Conservation (phyloP, 1,140 invertebrate species). For the Drosophila mayri region DNA sequence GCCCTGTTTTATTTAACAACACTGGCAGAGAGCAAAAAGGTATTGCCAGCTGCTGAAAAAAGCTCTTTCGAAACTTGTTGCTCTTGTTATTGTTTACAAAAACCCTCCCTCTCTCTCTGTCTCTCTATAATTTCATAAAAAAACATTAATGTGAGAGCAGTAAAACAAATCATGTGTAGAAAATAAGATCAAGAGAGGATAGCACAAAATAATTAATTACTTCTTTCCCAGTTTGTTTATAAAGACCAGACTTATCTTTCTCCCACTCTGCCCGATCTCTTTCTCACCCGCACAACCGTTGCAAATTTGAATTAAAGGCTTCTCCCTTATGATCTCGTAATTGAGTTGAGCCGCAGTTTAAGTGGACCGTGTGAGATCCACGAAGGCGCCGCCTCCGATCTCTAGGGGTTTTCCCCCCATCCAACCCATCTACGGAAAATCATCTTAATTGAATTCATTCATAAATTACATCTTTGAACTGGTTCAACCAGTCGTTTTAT, state of each 20-base stretch:
- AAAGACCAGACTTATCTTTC: neutral
- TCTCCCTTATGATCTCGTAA: conserved; percentile 48
- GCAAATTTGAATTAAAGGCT: conserved; percentile 53
- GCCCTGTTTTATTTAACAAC: conserved; percentile 31
- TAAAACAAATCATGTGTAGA: conserved; percentile 1
- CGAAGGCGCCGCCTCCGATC: conserved; percentile 6
- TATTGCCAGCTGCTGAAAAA: conserved; percentile 34
- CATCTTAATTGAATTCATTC: conserved; percentile 80
- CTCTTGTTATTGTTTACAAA: conserved; percentile 46
- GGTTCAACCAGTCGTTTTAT: conserved; percentile 33
- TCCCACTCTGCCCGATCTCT: neutral
- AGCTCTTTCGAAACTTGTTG: conserved; percentile 43
- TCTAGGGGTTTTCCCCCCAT: conserved; percentile 28
- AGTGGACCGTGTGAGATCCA: conserved; percentile 58
- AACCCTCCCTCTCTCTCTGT: neutral
- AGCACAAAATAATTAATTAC: neutral
- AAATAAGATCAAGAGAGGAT: conserved; percentile 1
- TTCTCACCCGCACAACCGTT: conserved; percentile 27
- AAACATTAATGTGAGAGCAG: neutral
- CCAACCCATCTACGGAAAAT: conserved; percentile 24
- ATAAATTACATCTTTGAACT: conserved; percentile 66
- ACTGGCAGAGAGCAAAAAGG: conserved; percentile 28
- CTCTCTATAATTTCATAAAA: neutral
- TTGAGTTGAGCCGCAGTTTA: conserved; percentile 61
- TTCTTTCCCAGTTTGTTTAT: neutral